Conservation (phyloP, 2,113 vertebrate genomes). For the Suricata suricatta region DNA sequence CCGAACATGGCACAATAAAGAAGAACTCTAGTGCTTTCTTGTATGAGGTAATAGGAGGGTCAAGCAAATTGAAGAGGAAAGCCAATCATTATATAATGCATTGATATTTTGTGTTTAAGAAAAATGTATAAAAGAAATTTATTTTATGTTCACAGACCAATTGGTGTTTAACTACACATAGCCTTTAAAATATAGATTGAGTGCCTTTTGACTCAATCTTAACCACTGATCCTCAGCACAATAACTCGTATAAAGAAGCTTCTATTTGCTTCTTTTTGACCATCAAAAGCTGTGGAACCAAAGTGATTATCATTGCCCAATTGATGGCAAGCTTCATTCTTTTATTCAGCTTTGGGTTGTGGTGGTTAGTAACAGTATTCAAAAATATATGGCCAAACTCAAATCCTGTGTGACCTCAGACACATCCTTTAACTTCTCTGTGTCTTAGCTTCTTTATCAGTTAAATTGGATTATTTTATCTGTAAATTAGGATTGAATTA, state of each 20-base stretch:
- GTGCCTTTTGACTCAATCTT: background rate
- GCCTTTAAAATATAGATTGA: background rate
- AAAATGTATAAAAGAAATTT: background rate
- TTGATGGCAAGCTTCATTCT: background rate
- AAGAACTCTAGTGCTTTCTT: background rate
- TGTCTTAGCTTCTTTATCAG: background rate
- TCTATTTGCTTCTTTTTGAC: background rate
- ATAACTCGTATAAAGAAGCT: background rate
- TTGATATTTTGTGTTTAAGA: background rate
- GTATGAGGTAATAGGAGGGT: background rate
- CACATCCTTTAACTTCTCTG: background rate
- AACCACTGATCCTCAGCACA: background rate
- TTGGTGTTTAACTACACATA: background rate
- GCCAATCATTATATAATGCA: background rate
- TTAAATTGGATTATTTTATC: background rate
- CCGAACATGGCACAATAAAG: background rate
- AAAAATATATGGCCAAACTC: background rate
- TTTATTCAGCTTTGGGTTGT: background rate
- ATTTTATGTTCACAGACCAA: background rate
- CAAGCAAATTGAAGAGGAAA: background rate
- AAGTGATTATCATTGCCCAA: background rate
- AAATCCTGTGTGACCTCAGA: background rate
- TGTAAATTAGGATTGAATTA: background rate
- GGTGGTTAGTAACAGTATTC: background rate
- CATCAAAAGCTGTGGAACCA: background rate